Evolutionary conservation across 2,888 invertebrate species (phyloP).

Genomic region (Drosophila nr. perissopoda): DNA sequence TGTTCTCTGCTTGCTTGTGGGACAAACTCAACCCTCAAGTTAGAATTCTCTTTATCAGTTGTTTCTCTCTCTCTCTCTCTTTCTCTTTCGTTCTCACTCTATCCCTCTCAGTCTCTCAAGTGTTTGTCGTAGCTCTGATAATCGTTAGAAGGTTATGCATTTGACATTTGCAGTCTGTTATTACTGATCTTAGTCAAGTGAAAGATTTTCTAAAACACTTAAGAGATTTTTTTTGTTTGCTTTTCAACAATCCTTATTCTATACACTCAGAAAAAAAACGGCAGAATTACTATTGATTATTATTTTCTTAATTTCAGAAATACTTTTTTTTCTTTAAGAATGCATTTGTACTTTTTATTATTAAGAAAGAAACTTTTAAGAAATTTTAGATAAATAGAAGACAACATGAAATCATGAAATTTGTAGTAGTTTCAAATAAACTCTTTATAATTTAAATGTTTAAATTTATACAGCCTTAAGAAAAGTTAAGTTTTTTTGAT

Average conservation of each 20-base stretch:
- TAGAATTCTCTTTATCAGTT: slow-evolving; percentile 30
- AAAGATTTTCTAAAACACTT: background rate
- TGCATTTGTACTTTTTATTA: background rate
- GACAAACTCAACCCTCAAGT: slow-evolving; percentile 24
- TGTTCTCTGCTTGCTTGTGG: slow-evolving; percentile 16
- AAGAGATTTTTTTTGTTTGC: background rate
- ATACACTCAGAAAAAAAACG: background rate
- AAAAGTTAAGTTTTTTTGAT: background rate
- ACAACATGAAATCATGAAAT: background rate
- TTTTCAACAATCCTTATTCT: background rate
- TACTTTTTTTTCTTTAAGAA: background rate
- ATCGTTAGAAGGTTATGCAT: background rate
- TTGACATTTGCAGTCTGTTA: background rate
- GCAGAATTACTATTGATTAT: background rate
- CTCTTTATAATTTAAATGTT: background rate
- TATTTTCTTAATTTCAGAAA: background rate
- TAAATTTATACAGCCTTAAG: background rate
- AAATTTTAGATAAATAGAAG: background rate
- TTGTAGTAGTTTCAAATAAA: background rate
- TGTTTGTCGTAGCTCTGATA: background rate
- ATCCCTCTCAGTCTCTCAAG: background rate
- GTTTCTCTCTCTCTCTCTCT: background rate
- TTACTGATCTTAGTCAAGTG: background rate
- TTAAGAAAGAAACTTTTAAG: background rate
- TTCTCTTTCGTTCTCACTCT: background rate